A percentile compares a stretch with the other conserved stretches of the same genome.
phyloP scores from a whole-genome alignment of 92 coral and sea anemone genomes.

The Plumapathes pennacea region DNA sequence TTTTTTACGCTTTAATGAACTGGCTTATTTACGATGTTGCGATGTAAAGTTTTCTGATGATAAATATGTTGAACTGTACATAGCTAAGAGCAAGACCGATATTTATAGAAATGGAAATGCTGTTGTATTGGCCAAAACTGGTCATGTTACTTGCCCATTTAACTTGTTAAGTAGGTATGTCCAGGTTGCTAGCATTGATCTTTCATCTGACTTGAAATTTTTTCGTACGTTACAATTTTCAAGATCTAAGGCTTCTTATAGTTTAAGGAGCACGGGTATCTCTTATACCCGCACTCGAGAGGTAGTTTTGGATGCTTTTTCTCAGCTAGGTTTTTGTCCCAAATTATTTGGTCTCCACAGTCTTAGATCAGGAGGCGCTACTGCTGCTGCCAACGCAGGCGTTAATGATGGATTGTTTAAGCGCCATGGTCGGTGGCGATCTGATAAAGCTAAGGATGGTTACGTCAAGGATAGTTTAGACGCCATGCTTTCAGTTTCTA shows the following conservation, averaged over 20 bases:
- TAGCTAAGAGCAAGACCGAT: conserved; percentile 34
- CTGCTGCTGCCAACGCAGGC: conserved; percentile 58
- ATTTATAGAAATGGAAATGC: conserved; percentile 35
- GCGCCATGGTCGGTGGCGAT: conserved; percentile 60
- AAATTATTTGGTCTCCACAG: conserved; percentile 51
- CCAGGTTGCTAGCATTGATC: background rate
- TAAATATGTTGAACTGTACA: conserved; percentile 5
- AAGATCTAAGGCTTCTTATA: conserved; percentile 2
- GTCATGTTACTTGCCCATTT: conserved; percentile 11
- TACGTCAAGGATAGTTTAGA: conserved; percentile 44
- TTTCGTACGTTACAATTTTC: conserved; percentile 15
- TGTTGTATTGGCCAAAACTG: conserved; percentile 28
- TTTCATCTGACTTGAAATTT: conserved; percentile 1
- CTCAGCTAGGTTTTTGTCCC: conserved; percentile 5
- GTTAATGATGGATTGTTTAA: conserved; percentile 44
- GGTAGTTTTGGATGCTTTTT: conserved; percentile 32
- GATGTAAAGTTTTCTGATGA: background rate
- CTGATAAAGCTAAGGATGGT: conserved; percentile 53
- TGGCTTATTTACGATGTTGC: conserved; percentile 24
- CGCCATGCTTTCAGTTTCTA: conserved; percentile 39
- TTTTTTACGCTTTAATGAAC: conserved; percentile 38
- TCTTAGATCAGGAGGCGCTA: conserved; percentile 53
- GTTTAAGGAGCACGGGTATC: conserved; percentile 23
- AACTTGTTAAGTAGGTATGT: conserved; percentile 4
- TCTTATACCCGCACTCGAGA: conserved; percentile 40